Conservation (phyloP, 2,888 invertebrate genomes). For the Chrysolina oricalcia region DNA sequence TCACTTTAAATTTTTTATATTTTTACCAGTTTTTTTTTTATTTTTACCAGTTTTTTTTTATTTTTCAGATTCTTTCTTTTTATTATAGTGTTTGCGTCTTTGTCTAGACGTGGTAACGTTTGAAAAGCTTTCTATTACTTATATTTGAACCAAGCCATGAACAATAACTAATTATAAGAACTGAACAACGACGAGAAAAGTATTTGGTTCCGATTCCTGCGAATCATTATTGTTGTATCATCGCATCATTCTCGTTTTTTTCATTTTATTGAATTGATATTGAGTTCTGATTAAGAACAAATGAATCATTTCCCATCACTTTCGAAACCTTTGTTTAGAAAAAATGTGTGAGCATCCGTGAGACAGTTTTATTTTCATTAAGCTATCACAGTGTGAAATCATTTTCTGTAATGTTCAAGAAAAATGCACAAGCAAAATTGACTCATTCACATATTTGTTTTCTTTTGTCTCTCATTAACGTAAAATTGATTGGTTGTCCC, state of each 20-base stretch:
- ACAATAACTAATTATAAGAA: constrained; percentile 4
- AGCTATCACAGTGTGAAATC: background rate
- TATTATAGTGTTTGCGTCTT: background rate
- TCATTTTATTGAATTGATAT: constrained; percentile 6
- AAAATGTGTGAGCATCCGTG: constrained; percentile 3
- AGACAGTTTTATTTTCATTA: constrained; percentile 26
- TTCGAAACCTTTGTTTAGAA: constrained; percentile 10
- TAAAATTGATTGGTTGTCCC: no score
- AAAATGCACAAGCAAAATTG: background rate
- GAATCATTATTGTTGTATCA: background rate
- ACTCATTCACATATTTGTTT: no score
- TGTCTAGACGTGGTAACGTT: background rate
- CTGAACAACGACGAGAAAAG: constrained; percentile 2
- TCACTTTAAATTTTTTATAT: no score
- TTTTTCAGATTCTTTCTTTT: background rate
- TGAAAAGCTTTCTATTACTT: constrained; percentile 3
- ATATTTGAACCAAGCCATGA: background rate
- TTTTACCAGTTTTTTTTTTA: background rate
- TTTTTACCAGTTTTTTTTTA: background rate
- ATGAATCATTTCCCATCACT: constrained; percentile 26
- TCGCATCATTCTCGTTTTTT: constrained; percentile 1
- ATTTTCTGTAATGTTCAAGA: background rate
- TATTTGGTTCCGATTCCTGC: background rate
- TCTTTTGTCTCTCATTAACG: no score
- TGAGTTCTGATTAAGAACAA: constrained; percentile 1